Evolutionary conservation across 1,140 invertebrate species (phyloP), one percentile per base, ranked within the genome.

Genomic region (Berghia stephanieae): DNA sequence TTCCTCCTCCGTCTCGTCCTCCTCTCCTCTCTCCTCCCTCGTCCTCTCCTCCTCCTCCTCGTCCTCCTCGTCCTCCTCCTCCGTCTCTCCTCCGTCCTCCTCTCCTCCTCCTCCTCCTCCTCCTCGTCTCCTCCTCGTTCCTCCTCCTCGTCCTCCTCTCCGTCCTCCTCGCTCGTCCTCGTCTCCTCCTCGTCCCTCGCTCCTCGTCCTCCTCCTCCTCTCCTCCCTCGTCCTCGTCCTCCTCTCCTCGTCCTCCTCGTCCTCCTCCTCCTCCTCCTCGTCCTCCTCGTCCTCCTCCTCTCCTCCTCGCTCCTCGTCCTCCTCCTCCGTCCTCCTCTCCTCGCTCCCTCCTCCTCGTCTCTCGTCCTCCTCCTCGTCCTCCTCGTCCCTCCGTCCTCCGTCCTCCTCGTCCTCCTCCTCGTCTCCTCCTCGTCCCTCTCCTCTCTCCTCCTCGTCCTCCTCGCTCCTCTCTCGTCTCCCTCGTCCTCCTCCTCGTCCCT

Each of bases 371-470:
- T 63, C 27, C 60, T 63, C 27, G 10, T 63, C 27, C 60, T 63
- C 27, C 60, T 63, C 60, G 8, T 31, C 60, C 27, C 27, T 27
- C 27, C 27, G 8, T 63, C 27, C 13, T 63, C 27, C 60, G 13
- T 63, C 60, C 27, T 63, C 60, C 27, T 63, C 60, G 8, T 63
- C 60, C 27, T 63, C 60, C 27, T 63, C 60, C 27, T 13, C 60
- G 8, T 31, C 60, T 63, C 27, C 27, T 63, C 10, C 27, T 31
- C 60, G 8, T 18, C 60, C 27, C 10, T 31, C 27, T 63, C 27
- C 27, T 27, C 27, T 31, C 27, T 31, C 13, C 60, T 13, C 60
- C 60, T 63, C 27, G 8, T 31, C 27, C 27, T 63, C 27, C 27
- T 27, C 27, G 8, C 60, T 63, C 27, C 60, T 31, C 27, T 10